Evolutionary conservation across 2,797 vertebrate species (phyloP), one percentile per base, ranked within the genome.

Genomic region (Sebastes jordani): DNA sequence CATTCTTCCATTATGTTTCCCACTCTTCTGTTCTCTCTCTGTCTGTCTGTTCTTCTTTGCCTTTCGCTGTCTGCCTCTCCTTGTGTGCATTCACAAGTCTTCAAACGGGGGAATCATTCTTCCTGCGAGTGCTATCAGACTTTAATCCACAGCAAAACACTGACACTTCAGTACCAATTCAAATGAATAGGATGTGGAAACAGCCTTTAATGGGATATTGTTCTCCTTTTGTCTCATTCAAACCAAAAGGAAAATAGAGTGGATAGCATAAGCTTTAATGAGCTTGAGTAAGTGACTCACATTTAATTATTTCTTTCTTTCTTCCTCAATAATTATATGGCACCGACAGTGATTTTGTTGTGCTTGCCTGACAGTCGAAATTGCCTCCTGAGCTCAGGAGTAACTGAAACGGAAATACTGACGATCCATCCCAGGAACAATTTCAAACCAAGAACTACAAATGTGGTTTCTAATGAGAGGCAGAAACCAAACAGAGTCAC

Each of bases 161-260:
- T 82, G 88, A 93, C 93, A 94, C 89, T 94, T 90, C 92, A 92
- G 82, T 56, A 83, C 85, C 84, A 90, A 88, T 91, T 90, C 81
- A 87, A 92, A 90, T 93, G 92, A 95, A 93, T 90, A 77, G 89
- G 80, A 87, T 85, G 87, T 89, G 89, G 91, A 94, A 95, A 46
- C 91, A 89, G 83, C 80, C 90, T 95, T 95, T 94, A 95, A 95
- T 94, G 83, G 93, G 92, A 95, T 95, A 95, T 95, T 95, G 94
- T 95, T 90, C 88, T 86, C 79, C 89, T 81, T 95, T 95, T 95
- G 94, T 96, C 90, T 94, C 86, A 85, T 89, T 94, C 84, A 89
- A 91, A 94, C 93, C 92, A 94, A 95, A 95, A 93, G 89, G 90
- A 94, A 93, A 95, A 95, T 91, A 90, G 91, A 96, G 88, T 91